These are phyloP conservation scores for Schizotus pectinicornis DNA, from an alignment of 2,888 invertebrate genomes.

Conservation along the genomic window DNA sequence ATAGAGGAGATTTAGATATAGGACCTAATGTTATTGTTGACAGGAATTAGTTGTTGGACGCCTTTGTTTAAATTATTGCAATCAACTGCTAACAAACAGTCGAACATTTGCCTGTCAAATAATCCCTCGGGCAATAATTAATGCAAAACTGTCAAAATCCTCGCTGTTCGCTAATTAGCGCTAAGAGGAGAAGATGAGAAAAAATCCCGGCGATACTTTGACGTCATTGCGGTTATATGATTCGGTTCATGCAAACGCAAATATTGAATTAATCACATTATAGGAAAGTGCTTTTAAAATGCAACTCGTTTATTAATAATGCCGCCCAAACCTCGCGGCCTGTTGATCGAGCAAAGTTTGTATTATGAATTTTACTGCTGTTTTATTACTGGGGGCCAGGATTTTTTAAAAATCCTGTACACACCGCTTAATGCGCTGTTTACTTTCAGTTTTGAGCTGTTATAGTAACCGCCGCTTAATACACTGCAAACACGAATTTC, in stretches of 20 bases:
- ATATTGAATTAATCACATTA: constrained; percentile 47
- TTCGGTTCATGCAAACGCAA: constrained; percentile 36
- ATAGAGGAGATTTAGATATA: constrained; percentile 17
- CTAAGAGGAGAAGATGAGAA: constrained; percentile 30
- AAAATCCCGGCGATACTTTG: constrained; percentile 17
- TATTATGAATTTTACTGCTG: constrained; percentile 57
- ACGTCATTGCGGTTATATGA: constrained; percentile 36
- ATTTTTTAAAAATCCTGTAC: constrained; percentile 55
- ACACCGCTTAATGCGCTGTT: constrained; percentile 52
- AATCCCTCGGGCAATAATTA: too few species aligned
- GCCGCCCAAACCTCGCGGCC: constrained; percentile 47
- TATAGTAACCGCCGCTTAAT: constrained; percentile 47
- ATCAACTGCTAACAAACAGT: too few species aligned
- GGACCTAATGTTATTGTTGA: too few species aligned
- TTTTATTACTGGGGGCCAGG: constrained; percentile 54
- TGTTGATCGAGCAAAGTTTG: constrained; percentile 57
- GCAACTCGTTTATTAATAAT: constrained; percentile 50
- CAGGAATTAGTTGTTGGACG: too few species aligned
- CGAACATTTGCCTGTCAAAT: too few species aligned
- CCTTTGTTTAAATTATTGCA: too few species aligned
- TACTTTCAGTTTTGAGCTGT: constrained; percentile 53
- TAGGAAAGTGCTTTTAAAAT: constrained; percentile 41
- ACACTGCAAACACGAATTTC: constrained; percentile 44
- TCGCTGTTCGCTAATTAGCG: constrained; percentile 24
- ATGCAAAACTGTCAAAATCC: constrained; percentile 6